Base-by-base conservation (phyloP, 2,113 vertebrate species). In the Proterorhinus semilunaris region DNA sequence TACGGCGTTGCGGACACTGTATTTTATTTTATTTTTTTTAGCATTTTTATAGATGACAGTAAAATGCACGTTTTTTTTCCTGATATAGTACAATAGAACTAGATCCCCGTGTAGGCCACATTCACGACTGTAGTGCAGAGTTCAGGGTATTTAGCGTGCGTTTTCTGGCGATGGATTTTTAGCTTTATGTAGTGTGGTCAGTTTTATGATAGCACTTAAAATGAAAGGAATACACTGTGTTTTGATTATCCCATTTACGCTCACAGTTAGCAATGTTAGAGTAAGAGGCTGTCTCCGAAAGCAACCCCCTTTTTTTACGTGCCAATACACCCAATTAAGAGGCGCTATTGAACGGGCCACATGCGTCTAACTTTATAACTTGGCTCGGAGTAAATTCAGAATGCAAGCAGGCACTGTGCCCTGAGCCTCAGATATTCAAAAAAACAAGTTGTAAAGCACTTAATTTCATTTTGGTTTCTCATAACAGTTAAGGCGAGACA, bases 161-260 rank as follows among this genome's bases (percentile, higher is more conserved):
- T 66, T 68, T 62, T 44, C 66, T 79, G 62, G 65, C 42, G 44
- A 62, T 50, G 69, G 57, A 61, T 15, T 61, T 43, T 68, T 64
- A 9, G 44, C 65, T 82, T 52, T 78, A 15, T 78, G 78, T 69
- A 73, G 67, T 68, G 44, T 21, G 17, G 62, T 71, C 47, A 76
- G 68, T 65, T 84, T 87, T 80, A 75, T 74, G 62, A 79, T 80
- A 70, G 74, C 84, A 81, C 83, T 83, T 81, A 80, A 9, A 71
- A 75, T 72, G 48, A 76, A 73, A 68, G 59, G 44, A 66, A 75
- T 58, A 54, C 50, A 68, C 57, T 66, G 71, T 57, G 66, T 67
- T 67, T 42, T 67, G 63, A 74, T 59, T 59, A 79, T 66, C 65
- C 57, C 68, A 67, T 69, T 16, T 65, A 73, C 69, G 63, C 62